Evolutionary conservation across 1,140 invertebrate genomes (phyloP), one percentile per base, ranked within the genome.

Genomic region (Bombus confusus): DNA sequence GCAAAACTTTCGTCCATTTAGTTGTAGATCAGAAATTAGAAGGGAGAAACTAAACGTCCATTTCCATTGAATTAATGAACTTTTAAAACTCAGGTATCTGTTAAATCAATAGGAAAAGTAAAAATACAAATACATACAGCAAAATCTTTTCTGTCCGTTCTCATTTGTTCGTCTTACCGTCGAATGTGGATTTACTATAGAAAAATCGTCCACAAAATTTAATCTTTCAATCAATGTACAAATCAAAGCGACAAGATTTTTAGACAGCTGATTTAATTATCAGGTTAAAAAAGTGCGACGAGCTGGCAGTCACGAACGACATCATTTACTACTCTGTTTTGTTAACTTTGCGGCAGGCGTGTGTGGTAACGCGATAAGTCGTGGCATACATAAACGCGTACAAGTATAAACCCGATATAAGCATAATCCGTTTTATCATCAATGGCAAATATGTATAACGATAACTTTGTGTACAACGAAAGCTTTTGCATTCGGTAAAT

Each of bases 301-400:
- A 39, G 2, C 18, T 15, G 6, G 25, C 3, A 15, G 28, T 77
- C 25, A 62, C 57, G 34, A 59, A 62, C 62, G 75, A 57, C 57
- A 77, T 77, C 75, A 62, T 77, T 77, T 62, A 41, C 15, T 39
- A n/a, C 75, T 77, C 13, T 9, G 34, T 77, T 52, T n/a, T 39
- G 39, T 77, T 62, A 62, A 62, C 28, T 59, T 37, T 18, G 1
- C 37, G 3, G 13, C 28, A 73, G 39, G 1, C 74, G 18, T 62
- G 18, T 41, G 25, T 59, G 52, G 12, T 22, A 52, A 25, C 28
- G 28, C 9, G 52, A 77, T 77, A 77, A 76, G 28, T 34, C 6
- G 34, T 13, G 31, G 31, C 13, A 57, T 9, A 43, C 18, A 74
- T 31, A 31, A 41, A 18, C 41, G 72, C 28, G 41, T 47, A 22